Conservation (phyloP, 2,888 invertebrate genomes). For the Agonum fuliginosum region DNA sequence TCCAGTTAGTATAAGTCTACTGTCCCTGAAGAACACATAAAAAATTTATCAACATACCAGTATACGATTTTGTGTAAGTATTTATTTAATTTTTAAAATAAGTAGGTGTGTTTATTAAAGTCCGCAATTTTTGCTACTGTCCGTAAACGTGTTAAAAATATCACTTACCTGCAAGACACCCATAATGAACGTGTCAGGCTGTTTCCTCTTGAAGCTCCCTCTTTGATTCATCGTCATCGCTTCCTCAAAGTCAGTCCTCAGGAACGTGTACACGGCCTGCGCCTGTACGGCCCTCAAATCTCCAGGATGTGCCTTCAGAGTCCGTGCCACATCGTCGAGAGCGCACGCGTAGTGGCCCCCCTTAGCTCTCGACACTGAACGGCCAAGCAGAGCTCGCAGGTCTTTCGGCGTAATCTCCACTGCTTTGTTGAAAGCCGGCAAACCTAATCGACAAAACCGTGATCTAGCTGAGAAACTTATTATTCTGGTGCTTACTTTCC, state of each 20-base stretch:
- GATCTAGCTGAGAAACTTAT: neutral
- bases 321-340: constrained; percentile 74
- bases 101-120: too few relatives aligned
- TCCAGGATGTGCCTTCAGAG: constrained; percentile 68
- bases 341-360: constrained; percentile 76
- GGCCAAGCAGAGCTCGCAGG: constrained; percentile 75
- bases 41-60: too few relatives aligned
- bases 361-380: constrained; percentile 75
- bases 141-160: too few relatives aligned
- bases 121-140: too few relatives aligned
- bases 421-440: constrained; percentile 68
- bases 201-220: constrained; percentile 67
- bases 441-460: constrained; percentile 63
- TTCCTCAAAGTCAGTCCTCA: constrained; percentile 71
- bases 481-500: neutral
- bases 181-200: constrained; percentile 70
- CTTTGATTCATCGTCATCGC: constrained; percentile 68
- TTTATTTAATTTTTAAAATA: too few relatives aligned
- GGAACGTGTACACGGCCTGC: constrained; percentile 69
- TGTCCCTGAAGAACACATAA: too few relatives aligned
- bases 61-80: too few relatives aligned
- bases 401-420: constrained; percentile 70
- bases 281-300: constrained; percentile 68
- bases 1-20: too few relatives aligned
- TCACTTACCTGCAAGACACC: constrained; percentile 70